phyloP scores from a whole-genome alignment of 2,113 vertebrate genomes.

The Pterocles gutturalis region DNA sequence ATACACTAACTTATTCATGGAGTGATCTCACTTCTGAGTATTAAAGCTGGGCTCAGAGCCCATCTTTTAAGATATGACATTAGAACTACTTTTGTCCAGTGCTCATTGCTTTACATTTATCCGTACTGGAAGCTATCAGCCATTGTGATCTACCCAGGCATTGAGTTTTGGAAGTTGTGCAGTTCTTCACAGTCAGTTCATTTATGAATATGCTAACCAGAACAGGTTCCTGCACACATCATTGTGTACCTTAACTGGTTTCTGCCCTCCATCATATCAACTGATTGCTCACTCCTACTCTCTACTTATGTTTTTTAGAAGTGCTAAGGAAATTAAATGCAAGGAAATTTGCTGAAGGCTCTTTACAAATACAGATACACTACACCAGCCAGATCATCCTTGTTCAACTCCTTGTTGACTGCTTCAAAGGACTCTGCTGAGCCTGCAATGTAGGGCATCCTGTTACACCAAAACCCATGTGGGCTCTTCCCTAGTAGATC shows the following conservation, averaged over 20 bases:
- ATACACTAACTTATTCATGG: background rate
- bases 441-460: background rate
- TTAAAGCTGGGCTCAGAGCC: background rate
- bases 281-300: background rate
- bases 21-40: background rate
- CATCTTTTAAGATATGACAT: background rate
- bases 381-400: background rate
- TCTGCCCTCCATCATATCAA: background rate
- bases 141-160: background rate
- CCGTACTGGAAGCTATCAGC: background rate
- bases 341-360: background rate
- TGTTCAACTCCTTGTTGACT: background rate
- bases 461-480: rapidly evolving
- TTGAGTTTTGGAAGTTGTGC: background rate
- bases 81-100: background rate
- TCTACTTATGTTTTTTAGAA: background rate
- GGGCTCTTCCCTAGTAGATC: background rate
- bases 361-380: background rate
- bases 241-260: background rate
- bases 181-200: background rate
- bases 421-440: background rate
- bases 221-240: background rate
- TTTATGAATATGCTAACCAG: background rate
- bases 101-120: background rate
- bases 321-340: background rate